These are phyloP conservation scores for Drosophila kurseongensis DNA, from an alignment of 1,140 invertebrate genomes.

Conservation along the genomic window DNA sequence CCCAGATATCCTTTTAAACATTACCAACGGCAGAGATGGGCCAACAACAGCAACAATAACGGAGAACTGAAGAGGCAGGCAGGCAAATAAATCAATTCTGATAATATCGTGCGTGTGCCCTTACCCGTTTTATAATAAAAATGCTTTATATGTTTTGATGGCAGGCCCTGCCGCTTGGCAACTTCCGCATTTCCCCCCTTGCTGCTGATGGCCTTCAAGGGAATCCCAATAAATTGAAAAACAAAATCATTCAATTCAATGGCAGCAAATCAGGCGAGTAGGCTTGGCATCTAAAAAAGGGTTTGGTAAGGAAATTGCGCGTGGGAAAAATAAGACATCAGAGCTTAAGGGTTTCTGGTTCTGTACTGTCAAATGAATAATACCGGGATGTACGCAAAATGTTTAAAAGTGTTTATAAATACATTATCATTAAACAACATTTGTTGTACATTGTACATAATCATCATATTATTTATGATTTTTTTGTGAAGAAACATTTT, in stretches of 20 bases:
- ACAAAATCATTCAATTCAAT: constrained; percentile 82
- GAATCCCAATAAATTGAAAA: constrained; percentile 83
- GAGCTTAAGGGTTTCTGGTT: constrained; percentile 24
- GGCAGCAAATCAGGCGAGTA: constrained; percentile 71
- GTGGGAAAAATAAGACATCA: constrained; percentile 67
- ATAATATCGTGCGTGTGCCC: constrained; percentile 70
- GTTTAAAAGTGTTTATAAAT: neutral
- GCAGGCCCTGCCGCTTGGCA: constrained; percentile 14
- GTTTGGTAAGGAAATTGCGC: constrained; percentile 27
- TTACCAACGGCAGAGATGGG: constrained; percentile 4
- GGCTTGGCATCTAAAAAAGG: constrained; percentile 54
- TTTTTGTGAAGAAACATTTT: too few relatives aligned
- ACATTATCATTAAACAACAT: neutral
- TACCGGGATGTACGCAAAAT: neutral
- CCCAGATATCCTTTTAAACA: constrained; percentile 38
- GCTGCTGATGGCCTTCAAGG: constrained; percentile 17
- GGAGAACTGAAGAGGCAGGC: constrained; percentile 20
- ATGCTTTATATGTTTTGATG: constrained; percentile 77
- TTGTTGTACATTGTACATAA: too few relatives aligned
- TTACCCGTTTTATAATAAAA: constrained; percentile 66
- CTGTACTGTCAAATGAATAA: neutral
- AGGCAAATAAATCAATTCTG: constrained; percentile 76
- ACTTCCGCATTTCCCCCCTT: constrained; percentile 7
- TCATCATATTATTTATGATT: too few relatives aligned
- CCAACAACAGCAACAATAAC: neutral